Percentiles rank a stretch among this genome's conserved stretches.
phyloP scores from a whole-genome alignment of 2,113 vertebrate species.

The Gadus chalcogrammus region DNA sequence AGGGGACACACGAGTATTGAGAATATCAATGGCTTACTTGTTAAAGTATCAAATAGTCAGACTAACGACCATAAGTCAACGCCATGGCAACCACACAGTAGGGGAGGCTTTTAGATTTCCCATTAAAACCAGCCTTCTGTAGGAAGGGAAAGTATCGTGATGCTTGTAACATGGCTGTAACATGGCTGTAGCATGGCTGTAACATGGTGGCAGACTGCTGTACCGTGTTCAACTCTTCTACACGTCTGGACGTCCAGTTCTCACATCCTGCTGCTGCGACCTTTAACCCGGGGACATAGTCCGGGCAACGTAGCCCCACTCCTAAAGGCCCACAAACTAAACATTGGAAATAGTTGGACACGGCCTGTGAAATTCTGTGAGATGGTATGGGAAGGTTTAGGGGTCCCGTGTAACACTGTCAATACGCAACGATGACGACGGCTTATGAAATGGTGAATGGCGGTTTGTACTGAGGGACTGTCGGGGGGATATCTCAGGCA shows the following conservation, averaged over 20 bases:
- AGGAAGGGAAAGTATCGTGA: not conserved
- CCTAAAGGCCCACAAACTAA: slow-evolving; percentile 47
- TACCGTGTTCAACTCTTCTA: not conserved
- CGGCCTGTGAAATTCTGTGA: slow-evolving; percentile 55
- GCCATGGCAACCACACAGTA: slow-evolving; percentile 1
- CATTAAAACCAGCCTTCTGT: not conserved
- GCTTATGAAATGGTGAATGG: slow-evolving; percentile 23
- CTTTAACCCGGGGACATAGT: slow-evolving; percentile 16
- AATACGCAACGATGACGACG: too few species aligned
- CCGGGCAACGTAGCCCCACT: slow-evolving; percentile 4
- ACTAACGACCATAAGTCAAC: too few species aligned
- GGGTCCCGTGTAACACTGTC: slow-evolving; percentile 31
- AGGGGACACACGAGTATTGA: too few species aligned
- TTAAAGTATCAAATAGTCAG: too few species aligned
- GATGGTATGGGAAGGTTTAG: slow-evolving; percentile 48
- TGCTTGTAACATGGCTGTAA: not conserved
- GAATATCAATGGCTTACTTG: too few species aligned
- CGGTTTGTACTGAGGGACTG: slow-evolving; percentile 23
- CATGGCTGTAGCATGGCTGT: not conserved
- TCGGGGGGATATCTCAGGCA: slow-evolving; percentile 18
- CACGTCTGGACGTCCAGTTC: slow-evolving; percentile 16
- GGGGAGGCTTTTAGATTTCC: not conserved
- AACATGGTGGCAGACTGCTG: not conserved
- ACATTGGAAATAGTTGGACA: slow-evolving; percentile 45
- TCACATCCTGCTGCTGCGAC: slow-evolving; percentile 30